Evolutionary conservation across 2,797 vertebrate species (phyloP).

Genomic region (Fistularia commersonii): DNA sequence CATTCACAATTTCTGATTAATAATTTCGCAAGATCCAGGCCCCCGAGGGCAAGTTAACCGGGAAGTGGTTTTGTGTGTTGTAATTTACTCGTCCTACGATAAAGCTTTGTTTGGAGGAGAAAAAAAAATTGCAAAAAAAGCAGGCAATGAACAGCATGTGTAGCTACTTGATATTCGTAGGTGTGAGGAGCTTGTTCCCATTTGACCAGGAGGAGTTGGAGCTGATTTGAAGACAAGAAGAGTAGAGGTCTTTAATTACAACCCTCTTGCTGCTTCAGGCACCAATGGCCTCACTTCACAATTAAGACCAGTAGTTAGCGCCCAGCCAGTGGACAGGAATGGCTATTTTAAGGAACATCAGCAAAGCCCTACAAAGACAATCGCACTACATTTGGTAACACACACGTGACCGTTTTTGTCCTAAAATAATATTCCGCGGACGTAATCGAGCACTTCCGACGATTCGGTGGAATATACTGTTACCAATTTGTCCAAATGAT

Average conservation of each 20-base stretch:
- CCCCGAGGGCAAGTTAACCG: conserved; percentile 5
- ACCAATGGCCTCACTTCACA: conserved; percentile 59
- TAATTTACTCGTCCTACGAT: conserved; percentile 19
- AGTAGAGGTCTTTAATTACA: conserved; percentile 74
- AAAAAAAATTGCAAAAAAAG: conserved; percentile 2
- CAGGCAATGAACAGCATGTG: conserved; percentile 19
- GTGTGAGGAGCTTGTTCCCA: conserved; percentile 51
- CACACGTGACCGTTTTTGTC: not conserved
- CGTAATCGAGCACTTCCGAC: not conserved
- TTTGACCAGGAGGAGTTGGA: conserved; percentile 63
- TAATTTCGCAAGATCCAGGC: conserved; percentile 27
- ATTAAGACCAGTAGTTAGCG: conserved; percentile 65
- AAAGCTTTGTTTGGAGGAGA: conserved; percentile 23
- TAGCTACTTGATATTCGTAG: conserved; percentile 69
- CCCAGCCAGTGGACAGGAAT: conserved; percentile 33
- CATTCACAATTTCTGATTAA: conserved; percentile 21
- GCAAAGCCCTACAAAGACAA: not conserved
- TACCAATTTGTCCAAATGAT: conserved; percentile 6
- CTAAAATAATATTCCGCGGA: conserved; percentile 2
- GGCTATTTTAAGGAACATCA: conserved; percentile 25
- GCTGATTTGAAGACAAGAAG: conserved; percentile 71
- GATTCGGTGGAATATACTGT: not conserved
- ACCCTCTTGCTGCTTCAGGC: conserved; percentile 58
- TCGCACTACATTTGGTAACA: conserved; percentile 5
- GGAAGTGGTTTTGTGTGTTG: conserved; percentile 25